Conservation (phyloP, 2,888 invertebrate species). For the Scaptomyza tumidula region DNA sequence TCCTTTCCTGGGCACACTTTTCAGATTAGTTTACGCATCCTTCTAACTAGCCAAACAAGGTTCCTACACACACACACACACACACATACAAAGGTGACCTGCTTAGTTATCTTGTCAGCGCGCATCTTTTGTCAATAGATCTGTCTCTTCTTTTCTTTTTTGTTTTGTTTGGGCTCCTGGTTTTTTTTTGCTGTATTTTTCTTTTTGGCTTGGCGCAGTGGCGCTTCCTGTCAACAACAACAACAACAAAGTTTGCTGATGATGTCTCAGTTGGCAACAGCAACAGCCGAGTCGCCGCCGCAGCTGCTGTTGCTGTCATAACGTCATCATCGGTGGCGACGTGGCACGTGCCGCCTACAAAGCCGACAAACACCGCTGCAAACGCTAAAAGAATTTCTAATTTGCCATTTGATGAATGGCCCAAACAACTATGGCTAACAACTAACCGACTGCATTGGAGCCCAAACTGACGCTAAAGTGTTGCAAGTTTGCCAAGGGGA, state of each 20-base stretch:
- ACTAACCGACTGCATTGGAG: slow-evolving; percentile 4
- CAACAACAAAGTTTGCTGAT: slow-evolving; percentile 36
- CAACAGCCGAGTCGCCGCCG: slow-evolving; percentile 26
- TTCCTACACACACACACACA: background rate
- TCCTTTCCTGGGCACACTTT: slow-evolving; percentile 74
- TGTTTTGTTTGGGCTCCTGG: slow-evolving; percentile 8
- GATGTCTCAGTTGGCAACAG: slow-evolving; percentile 69
- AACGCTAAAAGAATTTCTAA: slow-evolving; percentile 74
- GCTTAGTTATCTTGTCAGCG: slow-evolving; percentile 37
- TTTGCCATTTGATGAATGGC: slow-evolving; percentile 54
- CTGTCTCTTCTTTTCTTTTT: slow-evolving; percentile 18
- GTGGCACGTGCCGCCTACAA: slow-evolving; percentile 72
- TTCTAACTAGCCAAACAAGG: slow-evolving; percentile 32
- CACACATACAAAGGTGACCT: slow-evolving; percentile 8
- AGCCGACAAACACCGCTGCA: slow-evolving; percentile 68
- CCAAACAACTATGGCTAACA: slow-evolving; percentile 13
- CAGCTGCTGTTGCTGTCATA: slow-evolving; percentile 56
- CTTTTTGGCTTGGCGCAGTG: slow-evolving; percentile 69
- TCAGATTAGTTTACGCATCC: slow-evolving; percentile 74
- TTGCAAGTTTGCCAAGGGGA: slow-evolving; percentile 13
- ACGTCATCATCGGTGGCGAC: slow-evolving; percentile 35
- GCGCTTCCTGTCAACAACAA: slow-evolving; percentile 68
- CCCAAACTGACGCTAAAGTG: slow-evolving; percentile 19
- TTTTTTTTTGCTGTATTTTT: slow-evolving; percentile 24
- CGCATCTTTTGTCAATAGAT: slow-evolving; percentile 72